phyloP scores from a whole-genome alignment of 2,888 invertebrate species.

The Germaria angustata region DNA sequence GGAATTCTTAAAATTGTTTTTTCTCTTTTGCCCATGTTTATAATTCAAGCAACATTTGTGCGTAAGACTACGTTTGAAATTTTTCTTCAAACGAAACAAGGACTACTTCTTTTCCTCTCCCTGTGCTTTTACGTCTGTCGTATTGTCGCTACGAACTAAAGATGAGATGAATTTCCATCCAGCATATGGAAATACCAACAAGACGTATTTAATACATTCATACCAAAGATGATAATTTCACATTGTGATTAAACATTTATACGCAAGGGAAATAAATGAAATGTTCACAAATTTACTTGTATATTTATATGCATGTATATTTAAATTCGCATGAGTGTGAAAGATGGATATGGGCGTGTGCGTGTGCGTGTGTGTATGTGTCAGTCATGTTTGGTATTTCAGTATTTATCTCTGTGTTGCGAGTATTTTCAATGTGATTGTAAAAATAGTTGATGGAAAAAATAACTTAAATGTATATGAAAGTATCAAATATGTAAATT shows the following conservation, averaged over 20 bases:
- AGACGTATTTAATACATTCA: conserved; percentile 34
- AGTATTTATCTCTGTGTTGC: not conserved
- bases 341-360: not conserved
- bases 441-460: conserved; percentile 20
- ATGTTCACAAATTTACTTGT: not conserved
- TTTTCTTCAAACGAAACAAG: conserved; percentile 20
- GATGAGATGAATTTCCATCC: conserved; percentile 31
- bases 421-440: not conserved
- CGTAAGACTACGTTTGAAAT: not conserved
- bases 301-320: not conserved
- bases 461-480: conserved; percentile 12
- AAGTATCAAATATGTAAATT: conserved; percentile 42
- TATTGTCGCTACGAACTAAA: conserved; percentile 18
- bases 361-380: not conserved
- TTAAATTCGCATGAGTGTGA: not conserved
- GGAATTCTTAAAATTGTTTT: conserved; percentile 11
- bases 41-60: not conserved
- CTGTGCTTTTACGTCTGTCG: not conserved
- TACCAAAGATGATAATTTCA: conserved; percentile 30
- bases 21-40: not conserved
- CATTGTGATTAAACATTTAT: conserved; percentile 41
- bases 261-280: conserved; percentile 42
- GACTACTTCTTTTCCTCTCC: conserved; percentile 2
- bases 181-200: conserved; percentile 27
- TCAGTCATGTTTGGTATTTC: not conserved